These are phyloP conservation scores for Octopus bimaculoides DNA, from an alignment of 1,140 invertebrate species.

Conservation along the genomic window DNA sequence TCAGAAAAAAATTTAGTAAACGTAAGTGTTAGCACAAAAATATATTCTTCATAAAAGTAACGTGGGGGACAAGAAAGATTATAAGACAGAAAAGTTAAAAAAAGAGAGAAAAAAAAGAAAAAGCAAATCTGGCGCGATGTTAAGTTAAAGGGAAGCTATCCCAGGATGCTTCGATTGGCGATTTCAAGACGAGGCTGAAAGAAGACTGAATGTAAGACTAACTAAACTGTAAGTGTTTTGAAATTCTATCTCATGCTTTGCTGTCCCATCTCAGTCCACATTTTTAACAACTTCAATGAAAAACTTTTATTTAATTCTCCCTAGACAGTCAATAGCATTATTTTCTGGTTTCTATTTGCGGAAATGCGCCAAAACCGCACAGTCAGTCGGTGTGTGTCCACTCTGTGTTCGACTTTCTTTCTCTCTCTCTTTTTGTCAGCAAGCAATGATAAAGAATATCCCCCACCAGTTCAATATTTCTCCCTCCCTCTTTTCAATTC, in stretches of 20 bases:
- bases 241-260: background rate
- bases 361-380: background rate
- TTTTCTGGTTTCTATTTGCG: background rate
- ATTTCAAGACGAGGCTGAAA: conserved; percentile 10
- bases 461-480: background rate
- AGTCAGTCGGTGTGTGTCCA: background rate
- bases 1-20: no score
- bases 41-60: no score
- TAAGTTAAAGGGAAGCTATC: background rate
- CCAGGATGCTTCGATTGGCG: conserved; percentile 16
- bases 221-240: conserved; percentile 2
- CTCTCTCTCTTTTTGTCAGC: background rate
- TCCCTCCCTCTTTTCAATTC: background rate
- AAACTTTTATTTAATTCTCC: background rate
- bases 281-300: background rate
- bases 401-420: background rate
- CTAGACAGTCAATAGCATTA: background rate
- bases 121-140: no score
- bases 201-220: background rate
- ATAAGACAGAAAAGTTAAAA: no score
- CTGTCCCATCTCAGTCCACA: background rate
- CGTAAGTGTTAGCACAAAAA: no score
- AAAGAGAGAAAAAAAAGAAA: no score
- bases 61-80: no score
- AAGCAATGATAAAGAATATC: background rate